phyloP scores from a whole-genome alignment of 2,113 vertebrate genomes.

The Campylorhamphus procurvoides region DNA sequence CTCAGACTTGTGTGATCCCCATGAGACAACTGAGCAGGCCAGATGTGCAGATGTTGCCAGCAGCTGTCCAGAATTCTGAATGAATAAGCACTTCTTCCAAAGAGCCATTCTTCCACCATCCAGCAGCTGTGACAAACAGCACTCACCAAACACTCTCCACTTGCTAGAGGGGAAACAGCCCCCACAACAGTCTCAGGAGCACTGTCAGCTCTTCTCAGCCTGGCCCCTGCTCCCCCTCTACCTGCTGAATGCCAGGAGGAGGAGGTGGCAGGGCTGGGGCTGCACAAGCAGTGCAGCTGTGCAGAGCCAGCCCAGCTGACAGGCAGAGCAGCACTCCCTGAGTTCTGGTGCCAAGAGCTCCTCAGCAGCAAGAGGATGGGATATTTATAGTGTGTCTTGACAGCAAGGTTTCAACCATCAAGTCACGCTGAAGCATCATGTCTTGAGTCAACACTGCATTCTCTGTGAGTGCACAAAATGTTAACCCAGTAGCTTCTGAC shows the following conservation, averaged over 20 bases:
- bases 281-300: background rate
- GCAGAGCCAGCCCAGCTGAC: conserved; percentile 3
- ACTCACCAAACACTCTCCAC: background rate
- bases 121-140: background rate
- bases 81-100: background rate
- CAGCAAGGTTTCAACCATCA: conserved; percentile 35
- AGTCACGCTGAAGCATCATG: background rate
- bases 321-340: background rate
- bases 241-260: background rate
- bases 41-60: background rate
- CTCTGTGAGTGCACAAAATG: background rate
- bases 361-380: background rate
- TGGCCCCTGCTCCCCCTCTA: background rate
- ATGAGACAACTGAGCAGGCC: background rate
- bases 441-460: conserved; percentile 22
- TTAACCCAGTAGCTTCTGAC: conserved; percentile 13
- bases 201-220: background rate
- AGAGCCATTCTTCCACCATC: background rate
- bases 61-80: background rate
- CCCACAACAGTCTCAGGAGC: background rate
- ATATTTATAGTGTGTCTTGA: conserved; percentile 47
- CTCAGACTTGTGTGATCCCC: background rate
- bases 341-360: background rate
- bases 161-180: accelerated
- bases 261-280: background rate